Conservation (phyloP, 2,888 invertebrate species). For the Xestia sexstrigata region DNA sequence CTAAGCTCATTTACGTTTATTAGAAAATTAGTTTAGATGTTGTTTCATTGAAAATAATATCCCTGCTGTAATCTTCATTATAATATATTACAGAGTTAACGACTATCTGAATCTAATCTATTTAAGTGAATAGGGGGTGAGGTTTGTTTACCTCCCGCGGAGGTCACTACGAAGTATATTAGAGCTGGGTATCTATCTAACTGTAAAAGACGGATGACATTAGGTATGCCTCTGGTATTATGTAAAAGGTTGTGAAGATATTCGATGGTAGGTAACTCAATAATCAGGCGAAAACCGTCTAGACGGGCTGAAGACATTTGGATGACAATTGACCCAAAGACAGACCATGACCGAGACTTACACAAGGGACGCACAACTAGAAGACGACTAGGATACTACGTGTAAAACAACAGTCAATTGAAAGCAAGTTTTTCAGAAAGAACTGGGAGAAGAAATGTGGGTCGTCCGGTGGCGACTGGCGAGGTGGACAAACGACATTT, state of each 20-base stretch:
- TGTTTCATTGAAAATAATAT: constrained; percentile 3
- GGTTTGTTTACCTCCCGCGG: constrained; percentile 42
- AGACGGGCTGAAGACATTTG: no score
- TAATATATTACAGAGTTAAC: constrained; percentile 23
- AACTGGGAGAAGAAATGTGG: no score
- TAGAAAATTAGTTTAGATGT: not conserved
- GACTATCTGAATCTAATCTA: constrained; percentile 40
- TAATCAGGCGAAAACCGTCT: not conserved
- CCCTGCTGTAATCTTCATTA: constrained; percentile 1
- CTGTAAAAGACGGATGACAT: not conserved
- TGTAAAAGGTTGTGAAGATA: not conserved
- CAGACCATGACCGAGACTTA: not conserved
- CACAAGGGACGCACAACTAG: not conserved
- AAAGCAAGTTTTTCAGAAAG: not conserved
- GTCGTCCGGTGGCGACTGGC: no score
- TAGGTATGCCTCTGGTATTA: not conserved
- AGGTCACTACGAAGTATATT: constrained; percentile 29
- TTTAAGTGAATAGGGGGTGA: constrained; percentile 37
- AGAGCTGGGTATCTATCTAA: not conserved
- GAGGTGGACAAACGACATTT: no score
- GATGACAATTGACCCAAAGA: not conserved
- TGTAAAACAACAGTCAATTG: not conserved
- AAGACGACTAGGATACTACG: not conserved
- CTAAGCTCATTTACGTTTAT: not conserved
- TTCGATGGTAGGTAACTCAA: not conserved